Conservation (phyloP, 2,888 invertebrate species). For the Eilema sororculum region DNA sequence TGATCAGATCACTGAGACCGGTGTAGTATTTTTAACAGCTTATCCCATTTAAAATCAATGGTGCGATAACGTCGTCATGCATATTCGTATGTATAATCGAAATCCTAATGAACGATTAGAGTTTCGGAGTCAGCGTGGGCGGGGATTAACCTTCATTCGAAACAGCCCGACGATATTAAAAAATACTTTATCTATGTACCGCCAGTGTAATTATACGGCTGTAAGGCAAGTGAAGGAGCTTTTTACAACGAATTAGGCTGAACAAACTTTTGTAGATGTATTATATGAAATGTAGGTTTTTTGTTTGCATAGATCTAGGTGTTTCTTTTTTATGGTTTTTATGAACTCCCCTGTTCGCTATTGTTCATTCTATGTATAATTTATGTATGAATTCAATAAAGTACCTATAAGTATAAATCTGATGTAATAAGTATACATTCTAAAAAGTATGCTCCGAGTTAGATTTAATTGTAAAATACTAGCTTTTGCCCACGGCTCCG, state of each 20-base stretch:
- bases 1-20: slow-evolving; percentile 42
- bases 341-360: not conserved
- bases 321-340: not conserved
- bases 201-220: slow-evolving; percentile 75
- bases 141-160: slow-evolving; percentile 70
- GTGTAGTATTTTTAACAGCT: slow-evolving; percentile 60
- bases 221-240: slow-evolving; percentile 71
- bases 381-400: no score
- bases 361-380: not conserved
- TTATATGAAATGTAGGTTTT: not conserved
- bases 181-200: slow-evolving; percentile 70
- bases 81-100: slow-evolving; percentile 79
- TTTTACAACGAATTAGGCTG: slow-evolving; percentile 64
- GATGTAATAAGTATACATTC: no score
- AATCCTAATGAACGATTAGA: slow-evolving; percentile 83
- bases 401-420: no score
- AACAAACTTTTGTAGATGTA: slow-evolving; percentile 47
- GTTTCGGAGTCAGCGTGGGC: slow-evolving; percentile 73
- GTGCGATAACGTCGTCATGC: slow-evolving; percentile 77
- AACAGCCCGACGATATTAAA: slow-evolving; percentile 61
- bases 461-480: no score
- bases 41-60: slow-evolving; percentile 79
- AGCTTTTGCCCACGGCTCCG: no score
- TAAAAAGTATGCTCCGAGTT: not conserved
- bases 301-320: not conserved